A percentile compares a stretch with the other conserved stretches of the same genome.
Evolutionary conservation across 2,113 vertebrate genomes (phyloP).

Genomic region (Burhinus oedicnemus): DNA sequence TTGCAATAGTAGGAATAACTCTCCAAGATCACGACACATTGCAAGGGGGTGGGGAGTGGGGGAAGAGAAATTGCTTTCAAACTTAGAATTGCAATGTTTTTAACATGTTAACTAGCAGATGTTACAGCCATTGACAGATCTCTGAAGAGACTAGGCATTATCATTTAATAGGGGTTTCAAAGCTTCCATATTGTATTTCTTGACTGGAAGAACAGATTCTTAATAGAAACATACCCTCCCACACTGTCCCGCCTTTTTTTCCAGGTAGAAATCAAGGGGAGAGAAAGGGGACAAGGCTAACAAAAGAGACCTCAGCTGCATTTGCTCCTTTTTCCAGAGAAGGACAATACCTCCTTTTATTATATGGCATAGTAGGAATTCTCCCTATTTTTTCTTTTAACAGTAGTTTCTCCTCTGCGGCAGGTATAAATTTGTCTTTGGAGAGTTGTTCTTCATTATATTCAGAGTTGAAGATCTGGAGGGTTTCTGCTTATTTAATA

Average conservation of each 20-base stretch:
- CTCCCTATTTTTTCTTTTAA: neutral
- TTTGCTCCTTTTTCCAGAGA: neutral
- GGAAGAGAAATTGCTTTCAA: neutral
- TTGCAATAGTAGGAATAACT: neutral
- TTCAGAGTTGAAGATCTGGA: neutral
- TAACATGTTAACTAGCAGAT: neutral
- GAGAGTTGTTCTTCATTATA: neutral
- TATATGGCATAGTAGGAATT: neutral
- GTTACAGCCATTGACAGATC: neutral
- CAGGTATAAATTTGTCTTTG: neutral
- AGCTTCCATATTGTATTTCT: neutral
- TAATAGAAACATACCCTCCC: neutral
- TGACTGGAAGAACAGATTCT: conserved; percentile 13
- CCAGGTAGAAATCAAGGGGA: neutral
- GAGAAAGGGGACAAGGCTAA: neutral
- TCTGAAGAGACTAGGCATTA: neutral
- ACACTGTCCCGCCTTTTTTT: neutral
- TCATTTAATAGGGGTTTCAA: neutral
- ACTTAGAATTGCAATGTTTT: neutral
- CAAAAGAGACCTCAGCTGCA: neutral
- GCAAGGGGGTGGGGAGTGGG: neutral
- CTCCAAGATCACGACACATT: neutral
- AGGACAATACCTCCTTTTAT: neutral
- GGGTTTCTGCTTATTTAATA: neutral
- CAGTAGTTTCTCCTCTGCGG: neutral